Conservation (phyloP, 2,113 vertebrate genomes). For the Chionis minor region DNA sequence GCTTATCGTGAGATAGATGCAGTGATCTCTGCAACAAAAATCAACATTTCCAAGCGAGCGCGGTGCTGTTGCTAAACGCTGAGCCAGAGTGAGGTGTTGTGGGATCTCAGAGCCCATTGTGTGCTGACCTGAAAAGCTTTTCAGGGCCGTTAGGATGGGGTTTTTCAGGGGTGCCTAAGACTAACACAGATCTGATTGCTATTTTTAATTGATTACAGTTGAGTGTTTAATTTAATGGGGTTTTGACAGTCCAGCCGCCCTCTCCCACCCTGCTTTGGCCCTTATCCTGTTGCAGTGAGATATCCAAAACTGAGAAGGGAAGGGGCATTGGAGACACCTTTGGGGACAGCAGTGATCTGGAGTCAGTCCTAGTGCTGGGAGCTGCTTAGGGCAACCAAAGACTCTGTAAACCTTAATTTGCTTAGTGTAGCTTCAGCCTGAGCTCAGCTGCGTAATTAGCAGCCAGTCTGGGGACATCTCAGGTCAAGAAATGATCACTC, state of each 20-base stretch:
- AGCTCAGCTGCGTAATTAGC: neutral
- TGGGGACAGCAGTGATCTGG: neutral
- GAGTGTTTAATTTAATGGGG: neutral
- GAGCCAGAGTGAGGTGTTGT: neutral
- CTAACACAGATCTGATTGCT: neutral
- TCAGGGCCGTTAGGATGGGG: neutral
- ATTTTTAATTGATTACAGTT: neutral
- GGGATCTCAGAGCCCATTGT: neutral
- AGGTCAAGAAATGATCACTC: neutral
- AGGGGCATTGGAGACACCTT: neutral
- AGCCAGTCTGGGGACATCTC: neutral
- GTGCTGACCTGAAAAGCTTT: neutral
- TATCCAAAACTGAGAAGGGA: neutral
- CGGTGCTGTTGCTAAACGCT: neutral
- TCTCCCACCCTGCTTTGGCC: neutral
- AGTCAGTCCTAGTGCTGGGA: neutral
- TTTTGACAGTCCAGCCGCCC: neutral
- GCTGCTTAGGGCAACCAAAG: neutral
- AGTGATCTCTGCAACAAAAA: constrained; percentile 13
- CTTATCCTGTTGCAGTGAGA: neutral
- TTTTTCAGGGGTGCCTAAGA: neutral
- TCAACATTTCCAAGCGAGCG: neutral
- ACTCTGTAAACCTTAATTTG: neutral
- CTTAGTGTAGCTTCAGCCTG: neutral
- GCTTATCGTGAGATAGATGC: constrained; percentile 22